These are phyloP conservation scores for Heliothis subflexa DNA, from an alignment of 1,140 invertebrate species.

Conservation along the genomic window DNA sequence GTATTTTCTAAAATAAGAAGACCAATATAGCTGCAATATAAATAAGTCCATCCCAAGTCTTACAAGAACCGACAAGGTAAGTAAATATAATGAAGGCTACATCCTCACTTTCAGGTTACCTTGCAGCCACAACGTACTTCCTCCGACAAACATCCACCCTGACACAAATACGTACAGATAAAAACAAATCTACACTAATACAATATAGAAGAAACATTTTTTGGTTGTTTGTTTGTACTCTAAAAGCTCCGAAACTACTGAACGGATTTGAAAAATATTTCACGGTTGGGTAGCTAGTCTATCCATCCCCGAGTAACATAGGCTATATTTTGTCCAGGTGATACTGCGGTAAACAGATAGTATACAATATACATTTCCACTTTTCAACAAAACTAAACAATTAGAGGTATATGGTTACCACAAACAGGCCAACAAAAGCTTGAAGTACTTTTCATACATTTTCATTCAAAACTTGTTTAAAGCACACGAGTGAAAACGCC, in stretches of 20 bases:
- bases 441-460: slow-evolving; percentile 1
- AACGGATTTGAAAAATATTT: no score
- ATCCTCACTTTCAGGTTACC: not conserved
- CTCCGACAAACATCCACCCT: not conserved
- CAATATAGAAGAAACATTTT: no score
- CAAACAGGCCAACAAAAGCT: slow-evolving; percentile 8
- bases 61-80: not conserved
- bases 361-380: not conserved
- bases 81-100: not conserved
- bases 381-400: not conserved
- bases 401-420: not conserved
- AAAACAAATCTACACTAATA: not conserved
- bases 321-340: no score
- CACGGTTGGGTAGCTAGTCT: not conserved
- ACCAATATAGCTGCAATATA: no score
- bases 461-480: slow-evolving; percentile 23
- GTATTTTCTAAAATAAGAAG: no score
- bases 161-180: not conserved
- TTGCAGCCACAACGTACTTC: not conserved
- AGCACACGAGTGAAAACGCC: slow-evolving; percentile 12
- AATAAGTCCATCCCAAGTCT: not conserved
- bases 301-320: no score
- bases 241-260: no score
- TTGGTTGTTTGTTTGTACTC: no score
- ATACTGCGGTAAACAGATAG: no score